Base-by-base conservation (phyloP, 2,113 vertebrate species). In the Channa argus region DNA sequence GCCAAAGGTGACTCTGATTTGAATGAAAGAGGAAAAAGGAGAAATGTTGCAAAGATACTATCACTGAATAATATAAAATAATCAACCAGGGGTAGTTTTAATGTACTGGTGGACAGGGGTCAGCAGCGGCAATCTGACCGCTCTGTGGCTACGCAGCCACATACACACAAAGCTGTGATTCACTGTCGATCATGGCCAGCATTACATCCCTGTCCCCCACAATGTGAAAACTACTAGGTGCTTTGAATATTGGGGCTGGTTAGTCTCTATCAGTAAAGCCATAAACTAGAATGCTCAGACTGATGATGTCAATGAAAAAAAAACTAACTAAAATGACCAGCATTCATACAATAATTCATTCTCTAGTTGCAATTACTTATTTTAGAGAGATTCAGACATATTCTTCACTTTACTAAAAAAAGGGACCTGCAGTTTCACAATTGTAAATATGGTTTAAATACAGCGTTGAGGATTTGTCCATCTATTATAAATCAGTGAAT, bases 1-100 rank as follows among this genome's bases (percentile, higher is more conserved):
- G 81, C 86, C 88, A 77, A 61, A 47, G 45, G 47, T 52, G 75
- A 70, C 66, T 84, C 89, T 87, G 69, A 79, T 79, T 64, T 14
- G 24, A 84, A 67, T 78, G 66, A 80, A 63, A 76, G 24, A 53
- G 68, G 67, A 58, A 43, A 56, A 75, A 81, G 51, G 41, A 49
- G 60, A 73, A 45, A 67, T 61, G 85, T 82, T 39, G 43, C 44
- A 80, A n/a, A 5, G 79, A 88, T 79, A 75, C 34, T 60, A 70
- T 67, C 63, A 3, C 61, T 45, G 11, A 63, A 77, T 69, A 86
- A 76, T 63, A 24, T 24, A 24, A 24, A 24, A 24, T 24, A 1
- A 24, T 24, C 24, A 24, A 24, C 24, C 24, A 24, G 24, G 24
- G 24, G 24, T 24, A 24, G 24, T 24, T 24, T 24, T 24, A 24